Evolutionary conservation across 2,797 vertebrate species (phyloP).

Genomic region (Distichodus sexfasciatus): DNA sequence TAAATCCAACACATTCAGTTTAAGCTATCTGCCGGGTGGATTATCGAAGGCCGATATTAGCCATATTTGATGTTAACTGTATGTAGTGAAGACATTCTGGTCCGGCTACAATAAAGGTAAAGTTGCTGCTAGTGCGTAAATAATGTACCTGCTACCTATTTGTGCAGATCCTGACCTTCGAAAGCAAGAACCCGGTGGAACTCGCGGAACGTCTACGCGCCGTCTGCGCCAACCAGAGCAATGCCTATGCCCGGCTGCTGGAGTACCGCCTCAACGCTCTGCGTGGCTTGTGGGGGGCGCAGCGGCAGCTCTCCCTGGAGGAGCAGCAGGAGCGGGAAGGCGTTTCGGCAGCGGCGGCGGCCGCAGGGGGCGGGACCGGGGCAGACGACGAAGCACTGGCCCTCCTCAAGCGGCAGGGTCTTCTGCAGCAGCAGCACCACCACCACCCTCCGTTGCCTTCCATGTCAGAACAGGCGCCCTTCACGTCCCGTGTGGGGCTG

Average conservation of each 20-base stretch:
- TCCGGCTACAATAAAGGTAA: no score
- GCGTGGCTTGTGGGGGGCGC: slow-evolving; percentile 95
- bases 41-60: no score
- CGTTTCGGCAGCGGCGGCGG: slow-evolving; percentile 65
- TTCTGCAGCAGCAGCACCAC: slow-evolving; percentile 84
- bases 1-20: no score
- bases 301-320: slow-evolving; percentile 83
- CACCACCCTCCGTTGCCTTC: slow-evolving; percentile 76
- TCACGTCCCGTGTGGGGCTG: slow-evolving; percentile 94
- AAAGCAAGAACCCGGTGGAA: slow-evolving; percentile 95
- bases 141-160: not conserved
- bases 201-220: slow-evolving; percentile 91
- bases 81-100: no score
- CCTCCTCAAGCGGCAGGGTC: slow-evolving; percentile 92
- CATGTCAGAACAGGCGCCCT: slow-evolving; percentile 91
- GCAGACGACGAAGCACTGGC: slow-evolving; percentile 92
- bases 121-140: not conserved
- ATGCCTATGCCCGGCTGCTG: slow-evolving; percentile 93
- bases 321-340: slow-evolving; percentile 81
- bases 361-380: slow-evolving; percentile 56
- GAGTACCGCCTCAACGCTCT: slow-evolving; percentile 96
- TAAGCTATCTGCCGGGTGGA: no score
- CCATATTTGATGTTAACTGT: no score
- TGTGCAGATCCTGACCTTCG: slow-evolving; percentile 90
- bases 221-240: slow-evolving; percentile 98